These are phyloP conservation scores for Eonycteris spelaea DNA, from an alignment of 2,113 vertebrate species.

Conservation along the genomic window DNA sequence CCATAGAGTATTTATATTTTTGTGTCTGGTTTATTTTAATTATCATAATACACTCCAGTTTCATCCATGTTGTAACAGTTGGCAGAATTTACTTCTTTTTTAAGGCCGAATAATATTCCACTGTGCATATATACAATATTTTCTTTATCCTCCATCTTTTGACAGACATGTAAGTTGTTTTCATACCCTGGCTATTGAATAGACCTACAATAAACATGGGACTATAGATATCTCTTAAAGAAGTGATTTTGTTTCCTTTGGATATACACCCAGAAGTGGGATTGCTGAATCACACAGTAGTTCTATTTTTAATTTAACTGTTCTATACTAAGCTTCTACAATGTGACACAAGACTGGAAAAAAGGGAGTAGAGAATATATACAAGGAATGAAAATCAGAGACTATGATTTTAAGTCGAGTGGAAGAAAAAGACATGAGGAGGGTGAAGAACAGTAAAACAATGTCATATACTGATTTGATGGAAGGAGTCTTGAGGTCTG, in stretches of 20 bases:
- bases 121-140: not conserved
- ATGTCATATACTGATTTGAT: not conserved
- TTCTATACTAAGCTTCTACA: too few relatives aligned
- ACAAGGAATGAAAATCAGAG: not conserved
- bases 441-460: not conserved
- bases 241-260: not conserved
- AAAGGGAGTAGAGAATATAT: not conserved
- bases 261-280: not conserved
- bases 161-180: not conserved
- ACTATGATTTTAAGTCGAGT: not conserved
- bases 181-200: not conserved
- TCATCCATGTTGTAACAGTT: not conserved
- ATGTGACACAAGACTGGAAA: not conserved
- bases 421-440: not conserved
- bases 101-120: not conserved
- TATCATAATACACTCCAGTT: not conserved
- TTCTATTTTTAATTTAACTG: not conserved
- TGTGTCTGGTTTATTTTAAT: not conserved
- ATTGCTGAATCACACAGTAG: not conserved
- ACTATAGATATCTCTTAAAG: not conserved
- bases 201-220: not conserved
- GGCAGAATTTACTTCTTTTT: not conserved
- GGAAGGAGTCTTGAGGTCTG: not conserved
- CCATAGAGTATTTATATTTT: not conserved
- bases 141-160: not conserved